Conservation (phyloP, 2,888 invertebrate genomes). For the Drosophila buzzatii region DNA sequence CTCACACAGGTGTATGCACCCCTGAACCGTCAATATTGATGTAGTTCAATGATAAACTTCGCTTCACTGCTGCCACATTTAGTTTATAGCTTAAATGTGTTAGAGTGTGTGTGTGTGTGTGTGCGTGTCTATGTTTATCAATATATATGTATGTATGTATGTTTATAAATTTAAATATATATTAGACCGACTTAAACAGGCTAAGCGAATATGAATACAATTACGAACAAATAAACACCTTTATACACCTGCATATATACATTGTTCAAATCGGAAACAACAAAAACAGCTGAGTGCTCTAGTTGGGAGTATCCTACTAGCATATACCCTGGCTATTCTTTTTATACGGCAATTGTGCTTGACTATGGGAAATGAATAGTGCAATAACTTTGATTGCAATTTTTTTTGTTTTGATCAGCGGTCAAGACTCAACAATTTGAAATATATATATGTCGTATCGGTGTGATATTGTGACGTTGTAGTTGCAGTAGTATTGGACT, state of each 20-base stretch:
- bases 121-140: conserved; percentile 15
- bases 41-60: conserved; percentile 67
- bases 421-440: too few species aligned
- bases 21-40: conserved; percentile 35
- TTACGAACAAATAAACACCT: conserved; percentile 14
- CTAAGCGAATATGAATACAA: conserved; percentile 16
- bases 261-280: background rate
- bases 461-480: too few species aligned
- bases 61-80: conserved; percentile 36
- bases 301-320: background rate
- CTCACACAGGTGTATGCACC: background rate
- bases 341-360: background rate
- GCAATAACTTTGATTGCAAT: too few species aligned
- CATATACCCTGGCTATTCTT: background rate
- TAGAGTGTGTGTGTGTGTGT: background rate
- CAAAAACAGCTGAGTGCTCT: background rate
- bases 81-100: conserved; percentile 7
- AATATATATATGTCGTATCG: too few species aligned
- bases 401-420: too few species aligned
- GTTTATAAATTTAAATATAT: conserved; percentile 47
- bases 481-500: too few species aligned
- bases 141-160: conserved; percentile 8
- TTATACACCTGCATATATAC: conserved; percentile 3
- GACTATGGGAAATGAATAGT: too few species aligned
- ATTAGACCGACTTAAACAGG: background rate